These are phyloP conservation scores for Nothobranchius furzeri DNA, from an alignment of 2,113 vertebrate genomes.

Conservation along the genomic window DNA sequence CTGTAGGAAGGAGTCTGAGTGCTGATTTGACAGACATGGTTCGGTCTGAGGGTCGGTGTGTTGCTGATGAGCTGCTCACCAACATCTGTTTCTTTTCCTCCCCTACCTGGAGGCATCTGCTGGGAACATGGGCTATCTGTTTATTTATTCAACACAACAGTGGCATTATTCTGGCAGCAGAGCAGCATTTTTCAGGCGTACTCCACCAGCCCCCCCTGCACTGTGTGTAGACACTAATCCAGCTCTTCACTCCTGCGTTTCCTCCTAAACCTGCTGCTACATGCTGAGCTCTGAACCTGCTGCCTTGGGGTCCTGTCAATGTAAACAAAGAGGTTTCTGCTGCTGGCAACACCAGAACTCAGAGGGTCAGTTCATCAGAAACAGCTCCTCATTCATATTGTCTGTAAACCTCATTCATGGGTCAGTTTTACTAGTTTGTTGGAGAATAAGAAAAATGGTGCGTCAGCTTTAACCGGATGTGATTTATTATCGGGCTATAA, in stretches of 20 bases:
- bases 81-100: constrained; percentile 46
- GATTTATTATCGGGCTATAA: too few species aligned
- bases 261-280: constrained; percentile 18
- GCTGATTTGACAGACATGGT: too few species aligned
- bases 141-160: constrained; percentile 70
- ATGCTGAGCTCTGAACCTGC: constrained; percentile 26
- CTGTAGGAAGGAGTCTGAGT: too few species aligned
- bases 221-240: constrained; percentile 71
- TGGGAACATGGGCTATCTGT: constrained; percentile 58
- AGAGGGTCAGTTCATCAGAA: too few species aligned
- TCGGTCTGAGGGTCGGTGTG: background rate
- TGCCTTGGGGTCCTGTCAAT: too few species aligned
- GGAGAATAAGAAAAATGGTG: too few species aligned
- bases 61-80: constrained; percentile 31
- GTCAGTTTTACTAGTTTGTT: too few species aligned
- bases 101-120: constrained; percentile 52
- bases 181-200: constrained; percentile 15
- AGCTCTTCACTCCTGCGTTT: constrained; percentile 45
- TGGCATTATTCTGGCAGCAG: constrained; percentile 60
- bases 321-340: too few species aligned
- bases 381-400: too few species aligned
- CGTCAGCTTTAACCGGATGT: too few species aligned
- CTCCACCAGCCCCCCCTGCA: constrained; percentile 38
- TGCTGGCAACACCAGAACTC: too few species aligned
- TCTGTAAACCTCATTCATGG: too few species aligned